Base-by-base conservation (phyloP, 92 coral and sea anemone species). In the Actinernus sp. region DNA sequence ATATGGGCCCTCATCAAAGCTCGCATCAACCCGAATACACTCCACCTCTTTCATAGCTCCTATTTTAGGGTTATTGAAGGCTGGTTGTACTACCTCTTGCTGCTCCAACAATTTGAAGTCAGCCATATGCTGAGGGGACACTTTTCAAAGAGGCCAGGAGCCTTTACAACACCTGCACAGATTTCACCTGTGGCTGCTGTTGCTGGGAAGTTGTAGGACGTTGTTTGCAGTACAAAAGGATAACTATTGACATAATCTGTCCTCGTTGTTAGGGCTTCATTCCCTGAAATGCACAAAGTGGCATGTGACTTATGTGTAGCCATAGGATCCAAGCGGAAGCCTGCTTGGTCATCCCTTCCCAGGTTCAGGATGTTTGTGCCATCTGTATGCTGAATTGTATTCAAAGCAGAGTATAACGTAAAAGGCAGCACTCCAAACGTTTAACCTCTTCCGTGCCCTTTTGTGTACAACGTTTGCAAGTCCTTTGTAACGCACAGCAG, bases 341-440 rank as follows among this genome's bases (percentile, higher is more conserved):
- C 90, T 4, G 90, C 89, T 46, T 83, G 95, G 17, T 83, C 90
- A 29, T 83, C 87, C 62, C 95, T 72, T n/a, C 89, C 89, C 18
- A 83, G 12, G 55, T 83, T 88, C 3, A 73, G 39, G 20, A 77
- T 56, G 23, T 71, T 62, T 12, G 10, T 14, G 32, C 88, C 88
- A 70, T 87, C 69, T 49, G 26, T 36, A 28, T 61, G 45, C 52
- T 87, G 88, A 7, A 87, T 31, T 23, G n/a, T 20, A 44, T 81
- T 61, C 0, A 87, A 55, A 10, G 55, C 20, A 16, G 85, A n/a
- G n/a, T n/a, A n/a, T n/a, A n/a, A n/a, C n/a, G n/a, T n/a, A n/a
- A n/a, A n/a, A n/a, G n/a, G n/a, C n/a, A n/a, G n/a, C n/a, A n/a
- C n/a, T n/a, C n/a, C n/a, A n/a, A n/a, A n/a, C n/a, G 63, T 54